phyloP scores from a whole-genome alignment of 2,113 vertebrate genomes.

The Tachycineta bicolor region DNA sequence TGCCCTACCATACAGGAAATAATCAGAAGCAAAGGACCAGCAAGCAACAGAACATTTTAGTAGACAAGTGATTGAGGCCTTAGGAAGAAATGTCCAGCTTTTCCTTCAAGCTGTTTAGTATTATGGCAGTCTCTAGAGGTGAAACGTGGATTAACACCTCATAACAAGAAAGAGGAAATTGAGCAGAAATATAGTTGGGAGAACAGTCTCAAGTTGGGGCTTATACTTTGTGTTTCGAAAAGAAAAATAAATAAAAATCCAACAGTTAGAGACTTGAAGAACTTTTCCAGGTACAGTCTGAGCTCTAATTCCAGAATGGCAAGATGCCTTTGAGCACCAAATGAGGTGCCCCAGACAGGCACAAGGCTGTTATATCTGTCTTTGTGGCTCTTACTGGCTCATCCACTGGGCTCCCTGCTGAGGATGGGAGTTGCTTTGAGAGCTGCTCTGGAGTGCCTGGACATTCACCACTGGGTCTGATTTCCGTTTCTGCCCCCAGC shows the following conservation, averaged over 20 bases:
- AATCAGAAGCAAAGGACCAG: neutral
- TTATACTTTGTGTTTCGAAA: neutral
- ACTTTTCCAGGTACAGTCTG: neutral
- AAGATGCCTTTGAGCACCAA: neutral
- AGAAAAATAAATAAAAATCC: neutral
- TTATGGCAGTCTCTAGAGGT: neutral
- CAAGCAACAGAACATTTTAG: neutral
- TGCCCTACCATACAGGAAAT: neutral
- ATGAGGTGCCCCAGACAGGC: neutral
- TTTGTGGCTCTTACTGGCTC: neutral
- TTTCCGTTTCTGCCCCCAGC: neutral
- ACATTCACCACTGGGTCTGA: neutral
- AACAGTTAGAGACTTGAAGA: neutral
- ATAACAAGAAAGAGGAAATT: neutral
- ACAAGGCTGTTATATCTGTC: neutral
- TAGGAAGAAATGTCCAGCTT: neutral
- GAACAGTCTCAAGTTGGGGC: neutral
- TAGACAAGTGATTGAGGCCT: neutral
- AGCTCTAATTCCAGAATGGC: neutral
- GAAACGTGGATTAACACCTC: neutral
- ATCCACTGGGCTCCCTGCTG: neutral
- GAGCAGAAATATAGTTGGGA: neutral
- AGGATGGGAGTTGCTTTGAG: neutral
- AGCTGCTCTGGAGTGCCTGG: neutral
- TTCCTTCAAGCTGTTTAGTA: neutral